Evolutionary conservation across 2,797 vertebrate species (phyloP).

Genomic region (Varecia variegata): DNA sequence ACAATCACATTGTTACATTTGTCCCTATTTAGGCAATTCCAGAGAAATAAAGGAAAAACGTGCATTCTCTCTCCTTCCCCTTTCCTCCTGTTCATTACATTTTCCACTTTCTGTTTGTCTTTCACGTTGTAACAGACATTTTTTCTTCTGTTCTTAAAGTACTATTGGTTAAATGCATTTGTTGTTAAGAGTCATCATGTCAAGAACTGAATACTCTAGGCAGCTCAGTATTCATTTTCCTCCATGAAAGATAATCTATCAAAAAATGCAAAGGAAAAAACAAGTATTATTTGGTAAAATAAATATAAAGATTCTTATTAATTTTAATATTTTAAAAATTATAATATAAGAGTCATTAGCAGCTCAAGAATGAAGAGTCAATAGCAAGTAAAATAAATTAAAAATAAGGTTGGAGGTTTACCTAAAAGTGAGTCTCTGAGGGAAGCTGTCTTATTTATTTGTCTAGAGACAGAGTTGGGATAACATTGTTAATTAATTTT

Average conservation of each 20-base stretch:
- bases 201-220: not conserved
- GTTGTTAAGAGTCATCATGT: not conserved
- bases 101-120: not conserved
- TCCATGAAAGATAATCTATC: not conserved
- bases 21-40: not conserved
- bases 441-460: not conserved
- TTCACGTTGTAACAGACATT: not conserved
- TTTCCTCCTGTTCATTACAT: not conserved
- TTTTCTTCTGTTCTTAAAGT: not conserved
- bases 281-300: not conserved
- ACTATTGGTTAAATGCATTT: not conserved
- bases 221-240: not conserved
- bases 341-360: not conserved
- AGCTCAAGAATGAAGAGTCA: not conserved
- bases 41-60: not conserved
- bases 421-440: not conserved
- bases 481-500: conserved; percentile 22
- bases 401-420: not conserved
- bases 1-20: not conserved
- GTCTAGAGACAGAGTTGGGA: not conserved
- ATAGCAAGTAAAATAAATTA: conserved; percentile 1
- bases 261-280: not conserved
- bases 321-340: conserved; percentile 31
- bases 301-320: not conserved
- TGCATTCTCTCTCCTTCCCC: not conserved